Conservation (phyloP, 2,888 invertebrate genomes). For the Cephus rjabovi region DNA sequence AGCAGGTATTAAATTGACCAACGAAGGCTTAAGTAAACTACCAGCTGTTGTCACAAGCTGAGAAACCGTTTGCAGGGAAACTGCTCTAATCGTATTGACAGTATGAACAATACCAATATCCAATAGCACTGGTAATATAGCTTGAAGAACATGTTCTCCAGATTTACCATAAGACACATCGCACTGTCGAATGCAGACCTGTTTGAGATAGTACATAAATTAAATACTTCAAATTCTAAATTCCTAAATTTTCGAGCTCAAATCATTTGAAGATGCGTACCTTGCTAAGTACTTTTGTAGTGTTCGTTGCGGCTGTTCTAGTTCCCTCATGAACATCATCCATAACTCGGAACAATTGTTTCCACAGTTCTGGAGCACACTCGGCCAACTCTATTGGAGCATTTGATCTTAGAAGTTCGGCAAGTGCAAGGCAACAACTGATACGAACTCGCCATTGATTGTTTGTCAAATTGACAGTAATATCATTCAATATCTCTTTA, state of each 20-base stretch:
- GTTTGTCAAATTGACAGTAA: slow-evolving; percentile 84
- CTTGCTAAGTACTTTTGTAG: slow-evolving; percentile 80
- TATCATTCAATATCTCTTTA: slow-evolving; percentile 83
- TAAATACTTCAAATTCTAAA: not conserved
- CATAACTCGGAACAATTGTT: slow-evolving; percentile 88
- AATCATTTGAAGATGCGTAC: slow-evolving; percentile 62
- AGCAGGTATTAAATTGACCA: slow-evolving; percentile 84
- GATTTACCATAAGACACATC: slow-evolving; percentile 79
- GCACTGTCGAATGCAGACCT: slow-evolving; percentile 80
- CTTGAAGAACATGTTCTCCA: slow-evolving; percentile 78
- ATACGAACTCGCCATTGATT: slow-evolving; percentile 91
- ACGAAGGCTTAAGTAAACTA: slow-evolving; percentile 81
- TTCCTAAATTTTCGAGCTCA: not conserved
- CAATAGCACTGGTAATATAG: slow-evolving; percentile 83
- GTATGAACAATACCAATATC: slow-evolving; percentile 83
- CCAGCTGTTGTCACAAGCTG: slow-evolving; percentile 88
- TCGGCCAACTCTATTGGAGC: slow-evolving; percentile 64
- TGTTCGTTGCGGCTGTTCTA: slow-evolving; percentile 78
- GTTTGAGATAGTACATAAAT: not conserved
- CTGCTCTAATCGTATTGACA: slow-evolving; percentile 81
- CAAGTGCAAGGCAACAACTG: slow-evolving; percentile 89
- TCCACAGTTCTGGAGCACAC: slow-evolving; percentile 75
- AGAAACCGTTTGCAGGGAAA: slow-evolving; percentile 88
- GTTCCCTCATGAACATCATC: slow-evolving; percentile 95
- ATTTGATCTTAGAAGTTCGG: slow-evolving; percentile 77